Base-by-base conservation (phyloP, 2,797 vertebrate species). In the Gobionotothen gibberifrons region DNA sequence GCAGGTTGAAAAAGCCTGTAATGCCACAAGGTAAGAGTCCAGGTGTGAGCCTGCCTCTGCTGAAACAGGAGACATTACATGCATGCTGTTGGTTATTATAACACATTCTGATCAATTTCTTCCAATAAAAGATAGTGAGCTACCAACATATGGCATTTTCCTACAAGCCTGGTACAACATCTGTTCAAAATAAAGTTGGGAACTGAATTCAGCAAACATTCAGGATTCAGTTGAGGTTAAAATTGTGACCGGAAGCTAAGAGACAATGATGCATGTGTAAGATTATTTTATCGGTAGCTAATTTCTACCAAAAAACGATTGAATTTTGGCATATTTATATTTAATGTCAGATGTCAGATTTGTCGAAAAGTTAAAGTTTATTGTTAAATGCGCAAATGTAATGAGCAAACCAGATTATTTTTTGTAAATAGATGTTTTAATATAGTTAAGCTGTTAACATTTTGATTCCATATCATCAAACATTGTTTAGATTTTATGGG, bases 1-100 rank as follows among this genome's bases (percentile, higher is more conserved):
- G 77, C 63, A 77, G 46, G 21, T 32, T 58, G 60, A 55, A 62
- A 72, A 72, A 74, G 22, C 44, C 51, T 83, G 46, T 59, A 65
- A 78, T 79, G 61, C 36, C 32, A 51, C 65, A 76, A 64, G 67
- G 43, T 72, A 47, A 71, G 52, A 71, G 42, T 66, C 22, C 39
- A 76, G 48, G 66, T 74, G 19, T 54, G 40, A 80, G 12, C 5
- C 5, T 39, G 51, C 44, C 55, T 75, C 21, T 44, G 55, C 44
- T 60, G 15, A 72, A 66, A 69, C 21, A 17, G 29, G n/a, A 17
- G 21, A n/a, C 0, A 40, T 73, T 17, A 26, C 12, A 44, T 22
- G 8, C 12, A 44, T 22, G 8, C 17, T 62, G 60, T 44, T 55
- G 67, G 14, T 56, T 26, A 16, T 15, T 26, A 14, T 51, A 12